Percentiles rank a stretch among this genome's conserved stretches.
phyloP scores from a whole-genome alignment of 2,888 invertebrate species.

The Hoplodrina ambigua region DNA sequence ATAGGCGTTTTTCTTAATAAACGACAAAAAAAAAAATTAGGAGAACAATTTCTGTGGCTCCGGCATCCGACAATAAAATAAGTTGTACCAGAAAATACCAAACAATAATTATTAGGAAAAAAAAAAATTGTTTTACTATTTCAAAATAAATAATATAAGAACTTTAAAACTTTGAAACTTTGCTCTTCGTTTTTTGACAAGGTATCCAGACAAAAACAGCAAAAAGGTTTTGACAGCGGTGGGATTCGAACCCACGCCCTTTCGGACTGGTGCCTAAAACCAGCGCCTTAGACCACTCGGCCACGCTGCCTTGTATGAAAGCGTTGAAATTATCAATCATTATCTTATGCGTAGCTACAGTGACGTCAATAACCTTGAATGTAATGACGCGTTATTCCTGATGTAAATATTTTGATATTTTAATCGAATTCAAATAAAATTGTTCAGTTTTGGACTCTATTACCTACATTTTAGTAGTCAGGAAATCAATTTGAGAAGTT shows the following conservation, averaged over 20 bases:
- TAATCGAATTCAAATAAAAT: neutral
- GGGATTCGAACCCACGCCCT: slow-evolving; percentile 94
- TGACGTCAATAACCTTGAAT: slow-evolving; percentile 42
- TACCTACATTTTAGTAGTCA: no score
- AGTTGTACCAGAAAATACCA: no score
- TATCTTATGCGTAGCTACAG: neutral
- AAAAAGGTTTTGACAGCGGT: slow-evolving; percentile 89
- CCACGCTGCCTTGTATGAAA: slow-evolving; percentile 92
- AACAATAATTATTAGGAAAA: no score
- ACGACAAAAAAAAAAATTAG: neutral
- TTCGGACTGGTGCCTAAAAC: slow-evolving; percentile 93
- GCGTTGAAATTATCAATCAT: slow-evolving; percentile 76
- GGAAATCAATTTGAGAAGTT: no score
- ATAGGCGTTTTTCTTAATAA: no score
- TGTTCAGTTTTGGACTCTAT: neutral
- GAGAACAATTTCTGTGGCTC: no score
- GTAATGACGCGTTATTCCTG: slow-evolving; percentile 1
- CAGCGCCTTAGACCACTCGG: slow-evolving; percentile 93
- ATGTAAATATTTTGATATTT: neutral
- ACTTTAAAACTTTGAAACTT: no score
- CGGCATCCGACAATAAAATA: no score
- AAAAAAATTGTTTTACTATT: no score
- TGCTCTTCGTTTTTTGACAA: no score
- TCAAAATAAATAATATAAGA: no score
- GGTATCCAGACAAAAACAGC: neutral